Evolutionary conservation across 2,113 vertebrate genomes (phyloP).

Genomic region (Leptocoma aspasia): DNA sequence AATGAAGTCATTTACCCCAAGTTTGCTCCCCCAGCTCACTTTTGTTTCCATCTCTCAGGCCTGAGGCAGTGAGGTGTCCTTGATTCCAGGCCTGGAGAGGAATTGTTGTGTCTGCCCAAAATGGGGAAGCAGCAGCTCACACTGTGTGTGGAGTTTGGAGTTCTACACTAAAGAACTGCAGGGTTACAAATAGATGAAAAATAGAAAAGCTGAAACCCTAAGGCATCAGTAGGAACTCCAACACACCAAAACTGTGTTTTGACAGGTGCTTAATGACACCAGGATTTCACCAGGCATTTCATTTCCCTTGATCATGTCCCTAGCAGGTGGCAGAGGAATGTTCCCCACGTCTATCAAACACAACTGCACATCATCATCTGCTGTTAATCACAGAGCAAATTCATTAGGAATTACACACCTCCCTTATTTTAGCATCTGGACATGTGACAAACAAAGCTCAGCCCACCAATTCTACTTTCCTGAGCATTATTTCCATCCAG

Average conservation of each 20-base stretch:
- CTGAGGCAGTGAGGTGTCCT: neutral
- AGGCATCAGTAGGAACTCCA: neutral
- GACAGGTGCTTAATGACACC: neutral
- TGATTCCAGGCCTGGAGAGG: neutral
- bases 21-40: neutral
- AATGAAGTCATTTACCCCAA: neutral
- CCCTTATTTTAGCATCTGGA: neutral
- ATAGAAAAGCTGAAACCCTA: accelerated
- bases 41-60: neutral
- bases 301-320: neutral
- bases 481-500: neutral
- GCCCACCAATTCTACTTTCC: no score
- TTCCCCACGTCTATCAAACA: neutral
- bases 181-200: neutral
- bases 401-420: neutral
- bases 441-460: neutral
- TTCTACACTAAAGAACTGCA: neutral
- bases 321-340: neutral
- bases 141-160: neutral
- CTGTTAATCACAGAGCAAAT: neutral
- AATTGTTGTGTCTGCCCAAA: neutral
- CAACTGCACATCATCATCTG: neutral
- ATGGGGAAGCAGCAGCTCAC: neutral
- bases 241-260: neutral
- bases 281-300: neutral